A percentile compares a stretch with the other conserved stretches of the same genome.
Evolutionary conservation across 2,113 vertebrate species (phyloP).

Genomic region (Solea senegalensis): DNA sequence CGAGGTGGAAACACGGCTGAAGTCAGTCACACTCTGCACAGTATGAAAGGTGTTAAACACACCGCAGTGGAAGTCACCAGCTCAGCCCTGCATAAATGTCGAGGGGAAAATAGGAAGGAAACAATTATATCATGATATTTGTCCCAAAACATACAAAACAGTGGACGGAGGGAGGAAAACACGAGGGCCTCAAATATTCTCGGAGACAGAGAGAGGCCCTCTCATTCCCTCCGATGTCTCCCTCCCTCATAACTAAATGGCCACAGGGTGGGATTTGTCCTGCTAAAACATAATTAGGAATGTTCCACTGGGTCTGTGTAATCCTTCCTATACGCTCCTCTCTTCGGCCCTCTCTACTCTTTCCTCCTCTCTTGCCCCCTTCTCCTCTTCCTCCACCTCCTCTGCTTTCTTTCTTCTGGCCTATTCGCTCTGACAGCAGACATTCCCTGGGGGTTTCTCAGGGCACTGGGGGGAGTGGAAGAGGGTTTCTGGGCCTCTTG

Average conservation of each 20-base stretch:
- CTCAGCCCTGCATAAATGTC: slow-evolving; percentile 44
- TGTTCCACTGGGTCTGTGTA: slow-evolving; percentile 66
- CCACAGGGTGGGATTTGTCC: slow-evolving; percentile 69
- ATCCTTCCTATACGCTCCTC: slow-evolving; percentile 50
- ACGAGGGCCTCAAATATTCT: slow-evolving; percentile 20
- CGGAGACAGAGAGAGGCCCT: slow-evolving; percentile 41
- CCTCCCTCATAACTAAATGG: slow-evolving; percentile 54
- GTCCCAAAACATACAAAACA: slow-evolving; percentile 43
- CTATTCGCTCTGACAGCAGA: slow-evolving; percentile 69
- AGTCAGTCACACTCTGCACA: slow-evolving; percentile 16
- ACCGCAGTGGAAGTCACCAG: slow-evolving; percentile 37
- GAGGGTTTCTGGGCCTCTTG: slow-evolving; percentile 68
- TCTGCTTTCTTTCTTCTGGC: slow-evolving; percentile 55
- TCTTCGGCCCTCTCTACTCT: slow-evolving; percentile 45
- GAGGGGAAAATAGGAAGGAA: slow-evolving; percentile 60
- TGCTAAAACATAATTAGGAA: slow-evolving; percentile 73
- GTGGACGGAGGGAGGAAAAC: slow-evolving; percentile 14
- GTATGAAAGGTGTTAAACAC: slow-evolving; percentile 58
- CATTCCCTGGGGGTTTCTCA: slow-evolving; percentile 73
- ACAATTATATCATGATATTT: slow-evolving; percentile 41
- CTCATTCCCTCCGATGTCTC: slow-evolving; percentile 47
- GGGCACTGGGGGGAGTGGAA: slow-evolving; percentile 51
- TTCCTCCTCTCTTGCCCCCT: slow-evolving; percentile 42
- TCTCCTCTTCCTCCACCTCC: slow-evolving; percentile 8
- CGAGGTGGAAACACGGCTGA: no score